phyloP scores from a whole-genome alignment of 2,797 vertebrate species.

The Zalophus californianus region DNA sequence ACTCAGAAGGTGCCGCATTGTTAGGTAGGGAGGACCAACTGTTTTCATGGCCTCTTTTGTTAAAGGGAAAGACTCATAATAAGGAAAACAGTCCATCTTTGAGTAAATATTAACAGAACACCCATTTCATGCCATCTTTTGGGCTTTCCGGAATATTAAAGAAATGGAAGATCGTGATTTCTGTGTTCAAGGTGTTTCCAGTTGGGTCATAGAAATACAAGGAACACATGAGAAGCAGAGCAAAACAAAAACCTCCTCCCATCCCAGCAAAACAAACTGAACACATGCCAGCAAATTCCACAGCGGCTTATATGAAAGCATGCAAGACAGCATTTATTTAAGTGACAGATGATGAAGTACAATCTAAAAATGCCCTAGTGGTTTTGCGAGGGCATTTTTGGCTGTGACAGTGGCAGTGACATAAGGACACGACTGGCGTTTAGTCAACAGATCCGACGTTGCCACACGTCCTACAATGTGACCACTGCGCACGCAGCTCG shows the following conservation, averaged over 20 bases:
- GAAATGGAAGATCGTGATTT: not conserved
- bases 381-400: not conserved
- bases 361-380: not conserved
- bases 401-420: not conserved
- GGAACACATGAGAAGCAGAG: not conserved
- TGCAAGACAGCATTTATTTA: not conserved
- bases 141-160: not conserved
- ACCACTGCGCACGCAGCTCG: fast-evolving
- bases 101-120: not conserved
- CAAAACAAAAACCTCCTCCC: not conserved
- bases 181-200: not conserved
- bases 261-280: not conserved
- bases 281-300: not conserved
- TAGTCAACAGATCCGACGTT: not conserved
- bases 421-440: not conserved
- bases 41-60: constrained; percentile 4
- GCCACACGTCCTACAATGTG: not conserved
- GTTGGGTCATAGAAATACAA: not conserved
- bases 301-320: not conserved
- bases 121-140: not conserved
- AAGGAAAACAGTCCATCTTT: not conserved
- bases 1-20: not conserved
- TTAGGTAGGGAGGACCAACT: not conserved
- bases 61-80: constrained; percentile 47
- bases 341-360: not conserved